Conservation (phyloP, 2,113 vertebrate genomes). For the Tapirus terrestris region DNA sequence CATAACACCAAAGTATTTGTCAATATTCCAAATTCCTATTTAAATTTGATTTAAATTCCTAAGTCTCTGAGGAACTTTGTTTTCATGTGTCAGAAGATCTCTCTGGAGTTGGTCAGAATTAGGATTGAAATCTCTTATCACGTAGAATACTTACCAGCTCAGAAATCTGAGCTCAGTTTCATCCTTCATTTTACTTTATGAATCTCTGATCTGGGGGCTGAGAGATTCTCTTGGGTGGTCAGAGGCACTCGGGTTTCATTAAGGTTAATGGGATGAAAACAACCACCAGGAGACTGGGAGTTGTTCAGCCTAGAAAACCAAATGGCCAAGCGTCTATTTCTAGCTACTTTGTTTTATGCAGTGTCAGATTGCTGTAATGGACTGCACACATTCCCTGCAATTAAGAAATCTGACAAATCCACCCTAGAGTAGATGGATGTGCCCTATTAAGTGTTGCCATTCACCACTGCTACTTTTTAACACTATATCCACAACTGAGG, state of each 20-base stretch:
- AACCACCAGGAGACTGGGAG: not conserved
- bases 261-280: not conserved
- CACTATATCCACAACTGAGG: not conserved
- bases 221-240: not conserved
- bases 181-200: not conserved
- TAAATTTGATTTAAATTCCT: conserved; percentile 25
- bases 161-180: not conserved
- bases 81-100: not conserved
- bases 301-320: not conserved
- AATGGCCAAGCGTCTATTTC: not conserved
- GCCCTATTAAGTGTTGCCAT: not conserved
- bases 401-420: not conserved
- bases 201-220: not conserved
- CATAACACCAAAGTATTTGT: not conserved
- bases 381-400: not conserved
- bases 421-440: not conserved
- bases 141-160: not conserved
- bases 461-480: not conserved
- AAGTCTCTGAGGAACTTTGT: not conserved
- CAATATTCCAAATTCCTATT: conserved; percentile 15
- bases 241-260: not conserved
- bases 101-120: not conserved
- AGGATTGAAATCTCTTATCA: not conserved
- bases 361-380: not conserved
- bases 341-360: not conserved